Evolutionary conservation across 2,888 invertebrate species (phyloP).

Genomic region (Hypselothyrea guttata): DNA sequence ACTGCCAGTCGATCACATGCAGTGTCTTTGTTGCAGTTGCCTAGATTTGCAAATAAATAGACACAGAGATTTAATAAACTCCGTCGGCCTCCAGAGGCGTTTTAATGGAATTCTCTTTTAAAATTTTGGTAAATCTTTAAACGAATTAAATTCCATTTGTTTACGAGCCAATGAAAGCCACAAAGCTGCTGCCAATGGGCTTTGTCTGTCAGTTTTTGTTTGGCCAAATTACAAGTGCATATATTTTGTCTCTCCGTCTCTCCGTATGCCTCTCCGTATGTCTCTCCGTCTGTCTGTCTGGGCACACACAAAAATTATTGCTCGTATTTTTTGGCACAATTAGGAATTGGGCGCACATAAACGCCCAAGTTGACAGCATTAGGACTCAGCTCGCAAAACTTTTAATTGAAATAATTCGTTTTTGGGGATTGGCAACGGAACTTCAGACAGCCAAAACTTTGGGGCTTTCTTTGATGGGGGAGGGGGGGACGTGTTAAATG

Average conservation of each 20-base stretch:
- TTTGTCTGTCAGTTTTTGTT: slow-evolving; percentile 45
- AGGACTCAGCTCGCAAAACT: slow-evolving; percentile 61
- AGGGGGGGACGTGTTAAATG: slow-evolving; percentile 13
- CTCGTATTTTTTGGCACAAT: slow-evolving; percentile 65
- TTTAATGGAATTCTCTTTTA: slow-evolving; percentile 34
- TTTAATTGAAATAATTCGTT: slow-evolving; percentile 76
- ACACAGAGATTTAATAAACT: neutral
- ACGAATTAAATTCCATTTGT: slow-evolving; percentile 70
- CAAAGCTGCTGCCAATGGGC: slow-evolving; percentile 64
- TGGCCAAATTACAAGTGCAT: slow-evolving; percentile 32
- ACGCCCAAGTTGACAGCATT: slow-evolving; percentile 70
- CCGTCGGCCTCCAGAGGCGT: neutral
- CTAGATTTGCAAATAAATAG: neutral
- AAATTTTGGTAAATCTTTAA: slow-evolving; percentile 57
- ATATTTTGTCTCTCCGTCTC: slow-evolving; percentile 5
- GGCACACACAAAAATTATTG: slow-evolving; percentile 47
- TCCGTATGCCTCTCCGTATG: slow-evolving; percentile 17
- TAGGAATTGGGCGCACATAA: slow-evolving; percentile 66
- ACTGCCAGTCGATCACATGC: too few species aligned
- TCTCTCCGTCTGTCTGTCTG: slow-evolving; percentile 6
- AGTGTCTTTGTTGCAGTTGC: too few species aligned
- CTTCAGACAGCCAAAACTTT: slow-evolving; percentile 40
- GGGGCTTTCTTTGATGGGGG: slow-evolving; percentile 24
- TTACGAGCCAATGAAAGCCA: slow-evolving; percentile 70
- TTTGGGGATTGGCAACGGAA: slow-evolving; percentile 33